Evolutionary conservation across 2,888 invertebrate species (phyloP), one percentile per base, ranked within the genome.

Genomic region (Rhopalosiphum nymphaeae): DNA sequence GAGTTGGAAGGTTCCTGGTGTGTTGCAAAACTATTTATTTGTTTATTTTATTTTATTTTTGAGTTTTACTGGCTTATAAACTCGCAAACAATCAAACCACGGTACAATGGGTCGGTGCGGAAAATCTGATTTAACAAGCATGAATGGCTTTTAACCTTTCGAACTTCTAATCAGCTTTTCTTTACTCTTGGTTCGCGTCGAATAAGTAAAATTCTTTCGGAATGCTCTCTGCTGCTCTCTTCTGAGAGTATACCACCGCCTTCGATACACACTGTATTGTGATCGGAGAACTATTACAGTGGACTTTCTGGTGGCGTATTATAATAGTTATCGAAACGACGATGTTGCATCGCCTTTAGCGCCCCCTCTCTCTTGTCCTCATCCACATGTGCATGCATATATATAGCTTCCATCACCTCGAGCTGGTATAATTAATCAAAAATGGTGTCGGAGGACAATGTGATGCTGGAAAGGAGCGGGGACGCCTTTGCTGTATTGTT

Each of bases 341-440:
- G 29, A 44, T 91, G 61, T 92, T 57, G 46, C 25, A 46, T 42
- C 91, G 36, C 53, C 84, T 78, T 91, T 44, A 44, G 36, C 26
- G 9, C 53, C 9, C 85, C 44, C 42, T 13, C 21, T 46, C 57
- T 16, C 36, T 78, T 36, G 9, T 9, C 78, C 36, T 36, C 29
- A 61, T 61, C 57, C 13, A 78, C 89, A 16, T 57, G 10, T 53
- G 10, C 36, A 26, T 9, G 36, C 36, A 78, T 78, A 42, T 78
- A 78, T 49, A 44, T 3, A 67, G 36, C 29, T 49, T 46, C 57
- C 46, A n/a, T 67, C 78, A 88, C 67, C 49, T 21, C 53, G 16
- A 29, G 49, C 36, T 16, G 16, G 78, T 78, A 61, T 94, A 90
- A 94, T 94, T 94, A 94, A 94, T 94, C 94, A 94, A 90, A 94